phyloP scores from a whole-genome alignment of 2,113 vertebrate species.

The Agelaius tricolor region DNA sequence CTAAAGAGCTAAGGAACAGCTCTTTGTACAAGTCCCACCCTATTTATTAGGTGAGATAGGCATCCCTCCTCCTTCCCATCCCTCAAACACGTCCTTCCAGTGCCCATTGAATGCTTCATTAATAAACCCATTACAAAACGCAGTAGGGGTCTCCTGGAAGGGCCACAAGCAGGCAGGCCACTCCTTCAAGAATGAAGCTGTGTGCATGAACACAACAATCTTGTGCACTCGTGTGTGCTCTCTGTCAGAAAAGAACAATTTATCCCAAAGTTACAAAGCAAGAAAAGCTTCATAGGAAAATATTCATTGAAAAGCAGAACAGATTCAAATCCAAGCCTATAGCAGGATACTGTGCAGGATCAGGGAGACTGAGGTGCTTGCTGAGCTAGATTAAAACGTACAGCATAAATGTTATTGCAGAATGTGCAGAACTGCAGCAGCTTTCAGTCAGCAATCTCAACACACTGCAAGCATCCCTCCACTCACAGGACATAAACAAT shows the following conservation, averaged over 20 bases:
- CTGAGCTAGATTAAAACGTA: neutral
- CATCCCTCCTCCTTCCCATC: neutral
- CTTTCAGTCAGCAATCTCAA: neutral
- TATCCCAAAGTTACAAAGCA: neutral
- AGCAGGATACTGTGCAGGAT: neutral
- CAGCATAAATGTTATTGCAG: neutral
- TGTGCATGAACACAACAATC: neutral
- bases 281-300: neutral
- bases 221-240: neutral
- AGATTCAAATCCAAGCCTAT: neutral
- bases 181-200: neutral
- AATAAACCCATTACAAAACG: neutral
- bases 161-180: neutral
- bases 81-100: neutral
- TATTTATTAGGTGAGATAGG: neutral
- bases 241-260: neutral
- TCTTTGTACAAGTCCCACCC: neutral
- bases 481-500: neutral
- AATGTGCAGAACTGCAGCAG: neutral
- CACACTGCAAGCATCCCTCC: neutral
- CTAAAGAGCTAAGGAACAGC: neutral
- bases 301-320: neutral
- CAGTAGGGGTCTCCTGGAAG: neutral
- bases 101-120: neutral
- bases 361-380: neutral